phyloP scores from a whole-genome alignment of 2,797 vertebrate species.

The Melanotaenia boesemani region DNA sequence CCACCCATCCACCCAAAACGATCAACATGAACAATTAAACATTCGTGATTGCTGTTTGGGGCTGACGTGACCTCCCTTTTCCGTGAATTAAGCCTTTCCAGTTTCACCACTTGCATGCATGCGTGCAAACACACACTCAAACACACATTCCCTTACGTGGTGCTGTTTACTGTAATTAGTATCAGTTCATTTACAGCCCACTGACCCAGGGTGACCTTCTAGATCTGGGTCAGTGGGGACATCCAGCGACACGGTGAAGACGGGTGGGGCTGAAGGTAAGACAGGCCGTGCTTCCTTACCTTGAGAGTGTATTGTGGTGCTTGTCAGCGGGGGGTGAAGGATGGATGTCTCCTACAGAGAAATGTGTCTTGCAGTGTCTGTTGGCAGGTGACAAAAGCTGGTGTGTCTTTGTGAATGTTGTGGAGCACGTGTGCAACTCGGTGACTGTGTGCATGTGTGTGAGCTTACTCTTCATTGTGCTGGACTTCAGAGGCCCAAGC shows the following conservation, averaged over 20 bases:
- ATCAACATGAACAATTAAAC: slow-evolving; percentile 73
- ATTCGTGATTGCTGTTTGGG: slow-evolving; percentile 68
- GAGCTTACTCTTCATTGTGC: slow-evolving; percentile 81
- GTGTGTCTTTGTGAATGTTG: slow-evolving; percentile 65
- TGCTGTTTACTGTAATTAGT: slow-evolving; percentile 82
- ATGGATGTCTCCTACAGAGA: slow-evolving; percentile 58
- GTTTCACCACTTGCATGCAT: slow-evolving; percentile 41
- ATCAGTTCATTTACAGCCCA: slow-evolving; percentile 79
- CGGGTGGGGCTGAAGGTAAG: slow-evolving; percentile 63
- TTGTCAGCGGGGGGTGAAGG: slow-evolving; percentile 43
- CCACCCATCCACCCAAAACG: slow-evolving; percentile 14
- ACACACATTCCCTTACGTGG: slow-evolving; percentile 53
- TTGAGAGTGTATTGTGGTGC: slow-evolving; percentile 33
- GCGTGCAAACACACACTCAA: slow-evolving; percentile 57
- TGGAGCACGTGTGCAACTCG: slow-evolving; percentile 62
- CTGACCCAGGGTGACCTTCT: slow-evolving; percentile 76
- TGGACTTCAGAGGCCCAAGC: slow-evolving; percentile 83
- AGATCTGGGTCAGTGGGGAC: slow-evolving; percentile 74
- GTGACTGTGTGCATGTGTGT: slow-evolving; percentile 67
- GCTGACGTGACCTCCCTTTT: slow-evolving; percentile 66
- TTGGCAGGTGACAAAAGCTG: slow-evolving; percentile 66
- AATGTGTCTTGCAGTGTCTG: slow-evolving; percentile 45
- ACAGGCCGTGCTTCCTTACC: slow-evolving; percentile 2
- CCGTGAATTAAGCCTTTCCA: slow-evolving; percentile 65
- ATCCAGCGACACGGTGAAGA: slow-evolving; percentile 55